Evolutionary conservation across 2,113 vertebrate species (phyloP).

Genomic region (Nicator chloris): DNA sequence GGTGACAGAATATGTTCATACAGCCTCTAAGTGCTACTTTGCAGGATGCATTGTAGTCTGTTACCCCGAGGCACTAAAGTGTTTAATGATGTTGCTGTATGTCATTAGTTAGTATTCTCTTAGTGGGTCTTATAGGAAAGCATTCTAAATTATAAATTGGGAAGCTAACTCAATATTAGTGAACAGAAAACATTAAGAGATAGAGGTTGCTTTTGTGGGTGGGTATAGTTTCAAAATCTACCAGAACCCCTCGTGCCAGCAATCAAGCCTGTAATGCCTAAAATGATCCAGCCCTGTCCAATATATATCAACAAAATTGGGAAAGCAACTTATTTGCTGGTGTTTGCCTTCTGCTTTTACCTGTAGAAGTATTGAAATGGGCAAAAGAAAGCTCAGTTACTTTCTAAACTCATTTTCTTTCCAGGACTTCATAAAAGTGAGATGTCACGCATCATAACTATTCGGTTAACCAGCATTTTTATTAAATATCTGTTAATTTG

Average conservation of each 20-base stretch:
- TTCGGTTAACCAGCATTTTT: background rate
- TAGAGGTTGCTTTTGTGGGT: background rate
- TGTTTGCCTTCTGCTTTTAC: background rate
- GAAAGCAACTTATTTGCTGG: background rate
- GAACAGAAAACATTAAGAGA: background rate
- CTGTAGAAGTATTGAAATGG: background rate
- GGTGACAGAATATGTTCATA: conserved; percentile 47
- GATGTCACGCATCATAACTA: background rate
- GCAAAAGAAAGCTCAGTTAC: background rate
- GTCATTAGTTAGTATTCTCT: conserved; percentile 13
- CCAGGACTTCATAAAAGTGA: background rate
- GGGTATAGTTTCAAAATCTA: background rate
- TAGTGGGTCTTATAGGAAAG: background rate
- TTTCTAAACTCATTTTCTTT: background rate
- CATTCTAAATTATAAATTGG: background rate
- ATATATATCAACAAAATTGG: background rate
- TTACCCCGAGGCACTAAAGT: conserved; percentile 33
- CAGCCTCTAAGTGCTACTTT: conserved; percentile 30
- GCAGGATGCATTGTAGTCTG: conserved; percentile 20
- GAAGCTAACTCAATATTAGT: background rate
- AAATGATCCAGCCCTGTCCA: background rate
- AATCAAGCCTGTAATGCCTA: background rate
- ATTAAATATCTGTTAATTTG: background rate
- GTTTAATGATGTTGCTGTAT: conserved; percentile 34
- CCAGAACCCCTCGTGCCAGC: background rate